Conservation (phyloP, 2,888 invertebrate genomes). For the Pemphredon lugubris region DNA sequence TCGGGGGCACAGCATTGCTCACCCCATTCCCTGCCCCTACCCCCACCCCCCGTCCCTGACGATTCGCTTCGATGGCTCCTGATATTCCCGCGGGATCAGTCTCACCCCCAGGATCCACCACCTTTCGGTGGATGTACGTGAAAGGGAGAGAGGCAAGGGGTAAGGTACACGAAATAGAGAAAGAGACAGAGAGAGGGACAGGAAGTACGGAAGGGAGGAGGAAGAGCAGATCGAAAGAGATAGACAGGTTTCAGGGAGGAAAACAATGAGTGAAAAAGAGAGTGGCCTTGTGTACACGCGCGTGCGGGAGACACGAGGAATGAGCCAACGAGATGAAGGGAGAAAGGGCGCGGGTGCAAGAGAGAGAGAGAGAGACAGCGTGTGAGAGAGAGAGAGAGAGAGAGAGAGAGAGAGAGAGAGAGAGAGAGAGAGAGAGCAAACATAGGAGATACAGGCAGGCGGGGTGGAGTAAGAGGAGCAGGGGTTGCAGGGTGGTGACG, state of each 20-base stretch:
- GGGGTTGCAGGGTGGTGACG: neutral
- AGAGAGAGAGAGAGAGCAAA: neutral
- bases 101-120: constrained; percentile 47
- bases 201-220: constrained; percentile 11
- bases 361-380: constrained; percentile 17
- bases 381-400: constrained; percentile 1
- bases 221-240: no score
- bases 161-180: neutral
- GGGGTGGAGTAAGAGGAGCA: neutral
- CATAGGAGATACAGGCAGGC: constrained; percentile 5
- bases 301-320: neutral
- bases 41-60: constrained; percentile 8
- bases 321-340: neutral
- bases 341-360: neutral
- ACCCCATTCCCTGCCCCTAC: constrained; percentile 10
- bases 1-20: constrained; percentile 38
- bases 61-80: constrained; percentile 61
- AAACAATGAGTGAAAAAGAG: no score
- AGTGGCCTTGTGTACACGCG: constrained; percentile 26
- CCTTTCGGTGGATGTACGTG: constrained; percentile 41
- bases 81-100: constrained; percentile 63
- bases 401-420: constrained; percentile 20
- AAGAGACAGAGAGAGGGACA: constrained; percentile 13
- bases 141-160: neutral
- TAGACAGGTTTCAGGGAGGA: no score